Evolutionary conservation across 2,888 invertebrate genomes (phyloP).

Genomic region (Lamellibrachia satsuma): DNA sequence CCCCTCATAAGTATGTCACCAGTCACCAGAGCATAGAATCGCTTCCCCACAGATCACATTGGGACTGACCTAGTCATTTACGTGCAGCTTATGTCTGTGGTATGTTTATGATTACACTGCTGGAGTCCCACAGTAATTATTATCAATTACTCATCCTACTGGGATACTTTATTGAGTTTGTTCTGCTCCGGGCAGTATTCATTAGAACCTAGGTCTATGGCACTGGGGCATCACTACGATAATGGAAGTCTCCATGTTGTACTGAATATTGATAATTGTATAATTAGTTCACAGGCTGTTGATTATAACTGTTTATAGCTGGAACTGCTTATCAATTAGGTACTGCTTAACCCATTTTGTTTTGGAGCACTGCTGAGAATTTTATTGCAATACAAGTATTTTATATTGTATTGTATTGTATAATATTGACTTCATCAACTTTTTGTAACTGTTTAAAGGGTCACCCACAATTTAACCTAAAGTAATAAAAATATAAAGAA

Average conservation of each 20-base stretch:
- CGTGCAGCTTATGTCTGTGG: not conserved
- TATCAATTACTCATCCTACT: not conserved
- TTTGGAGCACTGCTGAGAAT: too few species aligned
- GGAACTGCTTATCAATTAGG: too few species aligned
- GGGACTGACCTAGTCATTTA: not conserved
- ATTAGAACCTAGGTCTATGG: not conserved
- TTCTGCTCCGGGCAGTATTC: not conserved
- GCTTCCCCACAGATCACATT: not conserved
- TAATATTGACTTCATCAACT: too few species aligned
- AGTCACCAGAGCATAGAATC: not conserved
- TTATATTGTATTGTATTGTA: too few species aligned
- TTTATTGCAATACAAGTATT: too few species aligned
- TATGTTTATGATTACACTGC: slow-evolving; percentile 5
- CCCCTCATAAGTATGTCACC: not conserved
- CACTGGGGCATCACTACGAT: not conserved
- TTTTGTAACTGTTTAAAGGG: too few species aligned
- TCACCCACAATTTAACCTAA: too few species aligned
- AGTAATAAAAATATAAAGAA: too few species aligned
- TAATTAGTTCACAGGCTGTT: not conserved
- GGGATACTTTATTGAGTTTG: not conserved
- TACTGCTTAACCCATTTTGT: too few species aligned
- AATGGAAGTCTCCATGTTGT: not conserved
- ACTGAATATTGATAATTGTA: not conserved
- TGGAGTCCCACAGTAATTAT: not conserved
- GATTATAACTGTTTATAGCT: not conserved